Base-by-base conservation (phyloP, 2,113 vertebrate species). In the Castor canadensis region DNA sequence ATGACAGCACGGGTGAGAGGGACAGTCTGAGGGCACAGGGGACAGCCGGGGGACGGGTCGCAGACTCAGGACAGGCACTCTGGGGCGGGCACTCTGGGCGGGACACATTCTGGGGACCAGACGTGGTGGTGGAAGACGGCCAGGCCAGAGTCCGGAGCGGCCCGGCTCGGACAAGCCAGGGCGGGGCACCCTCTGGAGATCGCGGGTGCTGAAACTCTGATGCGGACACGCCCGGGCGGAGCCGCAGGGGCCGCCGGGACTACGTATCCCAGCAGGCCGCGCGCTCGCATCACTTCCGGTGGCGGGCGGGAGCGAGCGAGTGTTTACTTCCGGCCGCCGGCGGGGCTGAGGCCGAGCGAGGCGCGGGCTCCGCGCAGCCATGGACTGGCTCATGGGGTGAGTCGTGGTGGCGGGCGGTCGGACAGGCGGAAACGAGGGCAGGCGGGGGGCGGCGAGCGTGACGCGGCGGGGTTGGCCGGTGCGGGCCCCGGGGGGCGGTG, bases 301-400 rank as follows among this genome's bases (percentile, higher is more conserved):
- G 49, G 93, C 77, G 86, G 91, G 97, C 90, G 81, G 87, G 96
- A 38, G 97, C 49, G 88, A 20, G 94, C 62, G 84, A 26, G 96
- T 97, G 97, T 97, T 97, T 97, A 97, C 97, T 97, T 97, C 97
- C 97, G 96, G 97, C 95, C 93, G 93, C 93, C 75, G 94, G 88
- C 86, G 97, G 94, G 94, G 95, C 96, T 91, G 96, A 95, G 95
- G 96, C 95, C 94, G 90, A 97, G 91, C 26, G 75, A 73, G 95
- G 87, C 49, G 92, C 93, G 87, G 86, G 54, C 56, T 54, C 96
- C 89, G 95, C 89, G 96, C 92, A 95, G 96, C 96, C 97, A 97
- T 97, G 97, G 96, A 97, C 96, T 97, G 96, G 97, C 97, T 97
- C 87, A 97, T 97, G 96, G 97, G 97, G 97, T 97, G 92, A 97